phyloP scores from a whole-genome alignment of 2,888 invertebrate species.

The Apodemia zela region DNA sequence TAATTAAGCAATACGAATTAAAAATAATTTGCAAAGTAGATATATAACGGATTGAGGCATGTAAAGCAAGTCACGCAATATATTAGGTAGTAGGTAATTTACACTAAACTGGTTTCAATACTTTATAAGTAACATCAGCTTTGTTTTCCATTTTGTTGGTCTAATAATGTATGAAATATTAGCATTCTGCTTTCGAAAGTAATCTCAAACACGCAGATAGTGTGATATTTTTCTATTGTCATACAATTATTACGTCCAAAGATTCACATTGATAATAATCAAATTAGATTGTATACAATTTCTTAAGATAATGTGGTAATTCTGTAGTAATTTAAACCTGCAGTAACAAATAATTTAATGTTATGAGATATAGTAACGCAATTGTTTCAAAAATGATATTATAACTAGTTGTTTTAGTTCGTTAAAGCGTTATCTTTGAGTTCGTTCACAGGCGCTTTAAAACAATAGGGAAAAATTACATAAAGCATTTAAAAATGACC shows the following conservation, averaged over 20 bases:
- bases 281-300: slow-evolving; percentile 1
- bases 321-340: background rate
- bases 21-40: background rate
- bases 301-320: slow-evolving; percentile 15
- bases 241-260: slow-evolving; percentile 9
- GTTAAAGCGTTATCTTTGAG: slow-evolving; percentile 29
- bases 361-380: slow-evolving; percentile 4
- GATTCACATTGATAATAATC: slow-evolving; percentile 9
- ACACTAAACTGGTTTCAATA: background rate
- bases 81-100: background rate
- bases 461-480: slow-evolving; percentile 62
- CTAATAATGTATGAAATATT: background rate
- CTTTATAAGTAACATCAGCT: background rate
- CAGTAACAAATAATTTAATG: slow-evolving; percentile 3
- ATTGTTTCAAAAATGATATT: slow-evolving; percentile 5
- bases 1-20: background rate
- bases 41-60: background rate
- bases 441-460: slow-evolving; percentile 60
- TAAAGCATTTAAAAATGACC: slow-evolving; percentile 70
- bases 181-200: background rate
- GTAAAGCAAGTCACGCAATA: background rate
- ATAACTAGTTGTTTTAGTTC: background rate
- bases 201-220: background rate
- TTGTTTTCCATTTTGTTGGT: background rate
- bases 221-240: slow-evolving; percentile 7